Evolutionary conservation across 2,797 vertebrate genomes (phyloP).

Genomic region (Catharus ustulatus): DNA sequence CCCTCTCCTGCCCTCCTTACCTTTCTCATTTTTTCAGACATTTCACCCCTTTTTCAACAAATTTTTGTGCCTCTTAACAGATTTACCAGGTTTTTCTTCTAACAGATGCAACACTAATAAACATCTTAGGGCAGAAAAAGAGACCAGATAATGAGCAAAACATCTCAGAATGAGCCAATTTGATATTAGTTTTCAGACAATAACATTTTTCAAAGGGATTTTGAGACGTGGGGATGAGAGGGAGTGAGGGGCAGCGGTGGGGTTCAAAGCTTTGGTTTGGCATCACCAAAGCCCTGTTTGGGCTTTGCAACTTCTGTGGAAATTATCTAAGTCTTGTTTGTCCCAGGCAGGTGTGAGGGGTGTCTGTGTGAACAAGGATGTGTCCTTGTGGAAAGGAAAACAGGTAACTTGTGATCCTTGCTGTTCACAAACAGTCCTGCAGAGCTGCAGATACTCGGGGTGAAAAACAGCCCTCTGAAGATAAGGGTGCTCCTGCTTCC

Average conservation of each 20-base stretch:
- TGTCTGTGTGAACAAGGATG: not conserved
- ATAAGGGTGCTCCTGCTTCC: not conserved
- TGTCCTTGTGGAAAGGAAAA: constrained; percentile 39
- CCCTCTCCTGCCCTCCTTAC: not conserved
- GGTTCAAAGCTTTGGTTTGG: not conserved
- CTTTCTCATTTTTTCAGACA: not conserved
- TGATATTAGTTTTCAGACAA: not conserved
- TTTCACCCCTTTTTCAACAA: not conserved
- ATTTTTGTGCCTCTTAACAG: not conserved
- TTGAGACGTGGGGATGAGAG: not conserved
- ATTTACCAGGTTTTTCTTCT: not conserved
- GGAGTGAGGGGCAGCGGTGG: not conserved
- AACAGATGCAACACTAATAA: rapidly evolving
- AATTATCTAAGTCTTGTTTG: not conserved
- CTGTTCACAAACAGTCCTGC: not conserved
- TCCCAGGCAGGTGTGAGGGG: not conserved
- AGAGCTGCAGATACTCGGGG: not conserved
- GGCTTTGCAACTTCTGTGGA: not conserved
- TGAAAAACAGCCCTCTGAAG: constrained; percentile 23
- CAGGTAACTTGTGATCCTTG: not conserved
- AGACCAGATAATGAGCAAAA: not conserved
- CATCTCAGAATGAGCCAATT: not conserved
- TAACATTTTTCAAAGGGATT: not conserved
- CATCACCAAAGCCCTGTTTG: not conserved
- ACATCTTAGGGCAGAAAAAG: not conserved